Evolutionary conservation across 2,888 invertebrate genomes (phyloP).

Genomic region (Andrena flavipes): DNA sequence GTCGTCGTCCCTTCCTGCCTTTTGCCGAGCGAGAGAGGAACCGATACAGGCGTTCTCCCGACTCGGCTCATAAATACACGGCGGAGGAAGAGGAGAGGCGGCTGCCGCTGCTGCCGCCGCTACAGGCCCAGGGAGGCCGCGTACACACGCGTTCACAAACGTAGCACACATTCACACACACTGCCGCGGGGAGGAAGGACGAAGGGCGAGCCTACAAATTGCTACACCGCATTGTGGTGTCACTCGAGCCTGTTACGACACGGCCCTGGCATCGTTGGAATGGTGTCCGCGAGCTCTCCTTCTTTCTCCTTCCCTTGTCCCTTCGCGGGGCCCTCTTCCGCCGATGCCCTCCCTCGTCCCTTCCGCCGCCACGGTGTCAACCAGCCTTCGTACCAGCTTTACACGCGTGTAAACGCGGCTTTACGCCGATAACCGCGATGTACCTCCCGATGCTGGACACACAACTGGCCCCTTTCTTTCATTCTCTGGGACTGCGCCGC

Average conservation of each 20-base stretch:
- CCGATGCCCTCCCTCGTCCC: constrained; percentile 29
- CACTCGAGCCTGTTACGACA: constrained; percentile 84
- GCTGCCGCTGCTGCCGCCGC: constrained; percentile 5
- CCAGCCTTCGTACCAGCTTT: constrained; percentile 65
- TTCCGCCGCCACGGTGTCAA: constrained; percentile 44
- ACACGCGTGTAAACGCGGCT: constrained; percentile 74
- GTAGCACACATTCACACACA: not conserved
- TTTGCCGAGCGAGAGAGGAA: constrained; percentile 50
- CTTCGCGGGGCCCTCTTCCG: constrained; percentile 36
- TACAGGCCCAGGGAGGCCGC: constrained; percentile 29
- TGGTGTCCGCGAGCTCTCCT: constrained; percentile 79
- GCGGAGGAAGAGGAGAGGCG: constrained; percentile 55
- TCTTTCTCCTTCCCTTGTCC: constrained; percentile 44
- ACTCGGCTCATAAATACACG: constrained; percentile 78
- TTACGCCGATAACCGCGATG: constrained; percentile 69
- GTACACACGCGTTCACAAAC: constrained; percentile 55
- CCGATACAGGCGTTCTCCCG: constrained; percentile 62
- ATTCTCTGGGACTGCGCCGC: not conserved
- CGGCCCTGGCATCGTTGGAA: constrained; percentile 84
- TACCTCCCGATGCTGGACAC: constrained; percentile 56
- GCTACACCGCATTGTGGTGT: constrained; percentile 85
- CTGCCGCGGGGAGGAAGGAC: constrained; percentile 59
- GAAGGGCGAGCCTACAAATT: constrained; percentile 84
- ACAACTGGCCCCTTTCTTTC: constrained; percentile 29
- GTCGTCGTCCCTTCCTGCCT: constrained; percentile 46